Evolutionary conservation across 2,888 invertebrate genomes (phyloP), one percentile per base, ranked within the genome.

Genomic region (Leptopilina syphax): DNA sequence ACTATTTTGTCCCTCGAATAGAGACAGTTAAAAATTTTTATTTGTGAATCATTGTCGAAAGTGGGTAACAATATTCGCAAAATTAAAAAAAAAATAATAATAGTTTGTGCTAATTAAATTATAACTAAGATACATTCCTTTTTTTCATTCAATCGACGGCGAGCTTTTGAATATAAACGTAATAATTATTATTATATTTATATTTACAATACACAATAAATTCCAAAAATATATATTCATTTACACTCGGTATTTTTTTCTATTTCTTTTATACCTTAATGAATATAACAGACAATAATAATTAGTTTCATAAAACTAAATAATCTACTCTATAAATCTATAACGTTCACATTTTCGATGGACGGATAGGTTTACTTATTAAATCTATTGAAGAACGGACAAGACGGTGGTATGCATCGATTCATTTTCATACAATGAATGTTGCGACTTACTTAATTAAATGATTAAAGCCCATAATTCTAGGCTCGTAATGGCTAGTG

Each of bases 301-400:
- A 50, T 50, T 50, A 10, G 0, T 34, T 50, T 12, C 3, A 12
- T 12, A 50, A 50, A 10, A 50, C 50, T 50, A 50, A 50, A 10
- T n/a, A 57, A 73, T 57, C 27, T 24, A 73, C 57, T 73, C n/a
- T n/a, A 54, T 73, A 73, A 34, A 73, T 57, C 57, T 73, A 73
- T 44, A 67, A 47, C 34, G 57, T 73, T 57, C 57, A 73, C 57
- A 57, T 73, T 73, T 13, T 73, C 57, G 73, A 41, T 57, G 73
- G 73, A 73, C 73, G 73, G 73, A 73, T 73, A 41, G 57, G 57
- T 54, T 54, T 41, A 41, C 73, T 73, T 73, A 73, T 34, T 54
- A 54, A 70, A 54, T 73, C 54, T 73, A 73, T n/a, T 73, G 73
- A 57, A 73, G 73, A 73, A 73, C 73, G 73, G 73, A 73, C 57